These are phyloP conservation scores for Cynoglossus semilaevis DNA, from an alignment of 2,113 vertebrate genomes.

Conservation along the genomic window DNA sequence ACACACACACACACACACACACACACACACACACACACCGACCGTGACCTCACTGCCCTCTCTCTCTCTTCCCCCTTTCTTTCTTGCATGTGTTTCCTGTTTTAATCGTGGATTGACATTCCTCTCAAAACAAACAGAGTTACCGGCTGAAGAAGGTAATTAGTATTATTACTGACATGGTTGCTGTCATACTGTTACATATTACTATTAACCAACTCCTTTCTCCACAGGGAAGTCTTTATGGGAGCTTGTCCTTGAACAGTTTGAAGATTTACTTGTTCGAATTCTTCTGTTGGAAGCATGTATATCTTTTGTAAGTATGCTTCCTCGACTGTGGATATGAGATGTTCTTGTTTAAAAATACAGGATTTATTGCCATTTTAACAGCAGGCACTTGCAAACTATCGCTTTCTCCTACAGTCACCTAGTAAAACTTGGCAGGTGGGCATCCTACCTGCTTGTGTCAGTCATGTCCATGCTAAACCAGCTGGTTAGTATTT, in stretches of 20 bases:
- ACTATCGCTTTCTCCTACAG: not conserved
- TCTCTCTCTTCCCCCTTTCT: no score
- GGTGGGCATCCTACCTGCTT: not conserved
- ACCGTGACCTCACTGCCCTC: no score
- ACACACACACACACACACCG: no score
- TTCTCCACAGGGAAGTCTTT: constrained; percentile 89
- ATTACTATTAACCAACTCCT: constrained; percentile 6
- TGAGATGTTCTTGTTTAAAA: no score
- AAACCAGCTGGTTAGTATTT: no score
- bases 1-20: no score
- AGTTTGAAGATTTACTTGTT: constrained; percentile 98
- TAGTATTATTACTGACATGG: not conserved
- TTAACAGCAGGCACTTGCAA: no score
- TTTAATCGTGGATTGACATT: constrained; percentile 56
- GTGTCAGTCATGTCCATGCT: not conserved
- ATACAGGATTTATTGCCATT: not conserved
- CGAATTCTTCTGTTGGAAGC: constrained; percentile 97
- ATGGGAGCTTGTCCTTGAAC: constrained; percentile 94
- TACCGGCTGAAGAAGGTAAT: constrained; percentile 97
- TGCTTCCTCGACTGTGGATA: not conserved
- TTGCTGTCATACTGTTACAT: not conserved
- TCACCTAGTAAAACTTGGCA: not conserved
- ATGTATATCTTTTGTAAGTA: constrained; percentile 99
- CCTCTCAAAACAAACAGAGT: constrained; percentile 73
- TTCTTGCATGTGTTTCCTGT: constrained; percentile 24